Evolutionary conservation across 2,113 vertebrate genomes (phyloP), one percentile per base, ranked within the genome.

Genomic region (Hemibagrus wyckioides): DNA sequence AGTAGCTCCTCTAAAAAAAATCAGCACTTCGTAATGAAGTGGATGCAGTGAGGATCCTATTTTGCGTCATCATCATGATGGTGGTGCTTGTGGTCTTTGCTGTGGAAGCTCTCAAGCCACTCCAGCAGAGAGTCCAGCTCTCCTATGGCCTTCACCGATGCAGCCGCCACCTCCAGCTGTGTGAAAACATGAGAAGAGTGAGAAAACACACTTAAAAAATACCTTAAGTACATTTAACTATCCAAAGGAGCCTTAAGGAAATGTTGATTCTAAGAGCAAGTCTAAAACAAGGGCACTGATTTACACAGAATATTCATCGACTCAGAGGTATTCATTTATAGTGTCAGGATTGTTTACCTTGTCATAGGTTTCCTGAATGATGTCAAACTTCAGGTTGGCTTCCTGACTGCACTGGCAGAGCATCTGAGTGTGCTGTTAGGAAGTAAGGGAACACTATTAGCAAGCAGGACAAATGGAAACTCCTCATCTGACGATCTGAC

Each of bases 81-180:
- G 0, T 52, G n/a, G 15, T 3, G n/a, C 23, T 5, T 69, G 1
- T 85, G 50, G 36, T 59, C 7, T 83, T 56, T 28, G 28, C 30
- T 84, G 5, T 0, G 69, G 61, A 95, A 90, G 67, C 89, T 93
- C 23, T 96, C 94, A 85, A 99, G 88, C 97, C 97, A 99, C 76
- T 96, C 94, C 65, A 99, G 91, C 0, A 99, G 92, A 39, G 95
- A 92, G 69, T 96, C 94, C 89, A 99, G 93, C 89, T 99, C 98
- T 3, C 97, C 97, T 48, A 99, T 91, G 4, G 97, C 96, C 86
- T 99, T 99, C 11, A 94, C 86, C 0, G 96, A 94, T 0, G 96
- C 97, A 48, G 93, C 91, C 1, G 41, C 91, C 30, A 92, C 87
- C 9, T 97, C 93, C 80, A 99, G 89, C 98, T 99, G 94, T 15